A percentile compares a stretch with the other conserved stretches of the same genome.
Conservation (phyloP, 2,888 invertebrate species). For the Synanthedon myopaeformis region DNA sequence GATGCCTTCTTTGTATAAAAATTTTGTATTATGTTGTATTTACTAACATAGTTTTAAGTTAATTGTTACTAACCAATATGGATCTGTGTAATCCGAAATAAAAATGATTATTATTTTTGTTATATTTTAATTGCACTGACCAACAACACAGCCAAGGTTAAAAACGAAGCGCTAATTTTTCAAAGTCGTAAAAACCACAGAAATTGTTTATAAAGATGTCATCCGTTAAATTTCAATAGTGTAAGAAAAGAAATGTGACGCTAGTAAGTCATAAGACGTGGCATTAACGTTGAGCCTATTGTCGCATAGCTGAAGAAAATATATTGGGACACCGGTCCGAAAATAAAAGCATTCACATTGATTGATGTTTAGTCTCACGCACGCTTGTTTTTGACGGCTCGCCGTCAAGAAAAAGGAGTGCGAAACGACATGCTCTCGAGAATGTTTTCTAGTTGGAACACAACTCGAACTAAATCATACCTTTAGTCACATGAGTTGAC, state of each 20-base stretch:
- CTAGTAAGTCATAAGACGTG: not conserved
- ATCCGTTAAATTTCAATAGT: not conserved
- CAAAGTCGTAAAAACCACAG: too few species aligned
- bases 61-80: too few species aligned
- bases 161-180: too few species aligned
- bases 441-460: conserved; percentile 39
- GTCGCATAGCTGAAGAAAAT: conserved; percentile 4
- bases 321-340: conserved; percentile 17
- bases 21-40: too few species aligned
- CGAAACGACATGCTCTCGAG: conserved; percentile 35
- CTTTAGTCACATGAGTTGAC: conserved; percentile 36
- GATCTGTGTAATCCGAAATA: too few species aligned
- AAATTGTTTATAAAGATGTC: too few species aligned
- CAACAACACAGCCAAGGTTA: too few species aligned
- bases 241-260: not conserved
- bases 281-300: conserved; percentile 4
- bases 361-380: conserved; percentile 57
- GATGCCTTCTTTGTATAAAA: too few species aligned
- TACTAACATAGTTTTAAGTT: too few species aligned
- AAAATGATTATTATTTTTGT: too few species aligned
- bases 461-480: conserved; percentile 19
- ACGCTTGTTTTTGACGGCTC: conserved; percentile 54
- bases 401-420: conserved; percentile 52
- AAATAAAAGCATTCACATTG: conserved; percentile 55
- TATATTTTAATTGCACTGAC: too few species aligned